Evolutionary conservation across 2,888 invertebrate genomes (phyloP).

Genomic region (Pollenia labialis): DNA sequence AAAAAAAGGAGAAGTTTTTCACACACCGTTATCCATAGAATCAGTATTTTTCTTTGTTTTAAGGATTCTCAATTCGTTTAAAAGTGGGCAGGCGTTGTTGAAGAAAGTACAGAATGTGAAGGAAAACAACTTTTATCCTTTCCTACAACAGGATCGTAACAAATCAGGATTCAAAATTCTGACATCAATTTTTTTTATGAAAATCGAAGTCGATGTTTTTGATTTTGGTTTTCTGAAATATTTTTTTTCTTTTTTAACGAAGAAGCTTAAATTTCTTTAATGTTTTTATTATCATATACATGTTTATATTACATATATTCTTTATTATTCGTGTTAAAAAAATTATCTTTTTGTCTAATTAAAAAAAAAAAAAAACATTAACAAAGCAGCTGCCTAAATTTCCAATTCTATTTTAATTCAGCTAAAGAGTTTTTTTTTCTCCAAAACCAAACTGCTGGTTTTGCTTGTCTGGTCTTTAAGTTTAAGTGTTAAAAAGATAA

Average conservation of each 20-base stretch:
- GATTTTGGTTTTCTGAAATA: too few relatives aligned
- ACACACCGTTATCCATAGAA: too few relatives aligned
- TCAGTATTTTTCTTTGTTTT: too few relatives aligned
- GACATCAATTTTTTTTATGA: too few relatives aligned
- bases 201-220: neutral
- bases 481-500: constrained; percentile 52
- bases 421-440: neutral
- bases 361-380: constrained; percentile 22
- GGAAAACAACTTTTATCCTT: too few relatives aligned
- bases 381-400: constrained; percentile 54
- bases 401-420: constrained; percentile 4
- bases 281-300: neutral
- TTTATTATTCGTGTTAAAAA: neutral
- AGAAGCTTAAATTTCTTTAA: constrained; percentile 10
- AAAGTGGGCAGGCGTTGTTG: too few relatives aligned
- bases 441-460: constrained; percentile 23
- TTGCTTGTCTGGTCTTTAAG: constrained; percentile 5
- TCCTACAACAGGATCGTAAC: too few relatives aligned
- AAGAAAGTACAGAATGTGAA: too few relatives aligned
- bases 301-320: neutral
- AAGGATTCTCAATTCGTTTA: too few relatives aligned
- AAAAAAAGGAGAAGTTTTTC: too few relatives aligned
- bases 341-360: neutral
- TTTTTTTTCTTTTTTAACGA: neutral
- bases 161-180: too few relatives aligned